Evolutionary conservation across 2,888 invertebrate genomes (phyloP).

Genomic region (Drosophila longiperda): DNA sequence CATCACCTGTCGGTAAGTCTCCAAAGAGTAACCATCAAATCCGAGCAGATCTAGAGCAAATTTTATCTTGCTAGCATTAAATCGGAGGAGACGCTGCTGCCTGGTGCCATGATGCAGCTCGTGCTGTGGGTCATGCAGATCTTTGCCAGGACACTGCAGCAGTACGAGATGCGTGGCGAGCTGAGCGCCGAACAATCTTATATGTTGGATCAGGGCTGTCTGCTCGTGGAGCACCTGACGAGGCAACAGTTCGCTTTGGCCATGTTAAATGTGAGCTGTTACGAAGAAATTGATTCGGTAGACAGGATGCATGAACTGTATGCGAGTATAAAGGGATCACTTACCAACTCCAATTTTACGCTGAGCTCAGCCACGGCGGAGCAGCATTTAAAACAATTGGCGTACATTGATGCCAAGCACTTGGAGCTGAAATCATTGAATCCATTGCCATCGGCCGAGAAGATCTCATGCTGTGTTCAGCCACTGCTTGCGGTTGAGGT

Average conservation of each 20-base stretch:
- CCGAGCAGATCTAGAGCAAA: neutral
- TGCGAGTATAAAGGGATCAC: constrained; percentile 81
- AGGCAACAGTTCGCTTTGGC: constrained; percentile 91
- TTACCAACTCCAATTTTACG: constrained; percentile 81
- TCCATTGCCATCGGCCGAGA: constrained; percentile 86
- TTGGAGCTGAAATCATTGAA: constrained; percentile 85
- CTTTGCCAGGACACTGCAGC: constrained; percentile 85
- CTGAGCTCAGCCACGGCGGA: constrained; percentile 74
- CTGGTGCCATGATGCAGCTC: constrained; percentile 92
- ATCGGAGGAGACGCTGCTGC: constrained; percentile 94
- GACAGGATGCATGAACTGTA: constrained; percentile 90
- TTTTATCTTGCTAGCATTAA: constrained; percentile 87
- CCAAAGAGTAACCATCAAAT: neutral
- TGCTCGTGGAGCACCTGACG: constrained; percentile 89
- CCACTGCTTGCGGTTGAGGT: constrained; percentile 94
- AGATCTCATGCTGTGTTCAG: constrained; percentile 91
- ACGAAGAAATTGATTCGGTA: constrained; percentile 90
- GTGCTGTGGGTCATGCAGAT: constrained; percentile 93
- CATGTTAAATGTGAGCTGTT: constrained; percentile 93
- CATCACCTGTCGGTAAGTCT: constrained; percentile 85
- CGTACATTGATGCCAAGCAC: constrained; percentile 82
- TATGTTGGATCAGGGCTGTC: constrained; percentile 89
- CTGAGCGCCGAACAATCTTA: constrained; percentile 85
- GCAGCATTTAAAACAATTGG: constrained; percentile 80
- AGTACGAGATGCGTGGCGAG: constrained; percentile 79